These are phyloP conservation scores for Drosophila emarginata DNA, from an alignment of 2,888 invertebrate genomes.

Conservation along the genomic window DNA sequence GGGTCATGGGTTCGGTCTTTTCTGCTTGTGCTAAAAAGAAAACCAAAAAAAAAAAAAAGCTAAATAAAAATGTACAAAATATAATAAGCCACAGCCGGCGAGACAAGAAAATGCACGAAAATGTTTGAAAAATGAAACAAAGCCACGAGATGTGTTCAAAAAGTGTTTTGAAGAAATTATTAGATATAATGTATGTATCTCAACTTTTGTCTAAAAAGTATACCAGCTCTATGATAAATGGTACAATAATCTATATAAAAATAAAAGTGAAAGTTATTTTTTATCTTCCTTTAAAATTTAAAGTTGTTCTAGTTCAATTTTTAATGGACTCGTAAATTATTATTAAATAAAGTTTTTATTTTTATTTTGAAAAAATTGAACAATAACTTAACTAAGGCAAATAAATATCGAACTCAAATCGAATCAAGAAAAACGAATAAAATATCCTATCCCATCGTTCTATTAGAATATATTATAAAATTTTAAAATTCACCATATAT, in stretches of 20 bases:
- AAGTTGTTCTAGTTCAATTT: background rate
- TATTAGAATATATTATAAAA: no score
- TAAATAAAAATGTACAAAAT: conserved; percentile 32
- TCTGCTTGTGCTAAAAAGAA: background rate
- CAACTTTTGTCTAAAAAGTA: background rate
- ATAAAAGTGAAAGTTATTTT: no score
- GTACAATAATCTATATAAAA: background rate
- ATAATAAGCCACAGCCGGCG: conserved; percentile 17
- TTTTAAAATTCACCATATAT: no score
- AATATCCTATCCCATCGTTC: no score
- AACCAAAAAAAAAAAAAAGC: conserved; percentile 17
- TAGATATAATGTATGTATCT: background rate
- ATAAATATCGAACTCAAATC: no score
- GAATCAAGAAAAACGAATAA: no score
- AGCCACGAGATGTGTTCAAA: background rate
- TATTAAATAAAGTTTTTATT: no score
- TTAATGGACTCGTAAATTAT: background rate
- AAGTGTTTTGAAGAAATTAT: background rate
- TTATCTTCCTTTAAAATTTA: no score
- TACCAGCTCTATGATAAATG: background rate
- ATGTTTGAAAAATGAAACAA: background rate
- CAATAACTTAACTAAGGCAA: no score
- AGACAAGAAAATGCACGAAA: conserved; percentile 2
- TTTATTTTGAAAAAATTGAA: background rate
- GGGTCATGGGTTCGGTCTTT: background rate